Evolutionary conservation across 2,797 vertebrate species (phyloP), one percentile per base, ranked within the genome.

Genomic region (Melanogrammus aeglefinus): DNA sequence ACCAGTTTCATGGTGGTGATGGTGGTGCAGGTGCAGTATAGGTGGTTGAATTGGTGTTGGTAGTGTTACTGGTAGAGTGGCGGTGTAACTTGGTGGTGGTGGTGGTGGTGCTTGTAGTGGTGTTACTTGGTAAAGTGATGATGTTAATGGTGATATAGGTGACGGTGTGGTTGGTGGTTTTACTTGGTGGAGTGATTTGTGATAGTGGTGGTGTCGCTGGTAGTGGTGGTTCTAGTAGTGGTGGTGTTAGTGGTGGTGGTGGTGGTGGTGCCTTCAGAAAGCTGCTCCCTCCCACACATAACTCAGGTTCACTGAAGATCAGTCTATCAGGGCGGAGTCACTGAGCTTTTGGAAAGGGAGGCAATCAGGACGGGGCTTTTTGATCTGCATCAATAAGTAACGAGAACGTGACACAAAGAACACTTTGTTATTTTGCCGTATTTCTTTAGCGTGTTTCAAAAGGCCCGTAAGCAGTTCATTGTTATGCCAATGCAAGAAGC

Each of bases 221-320:
- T 38, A 9, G 36, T 38, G 36, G 36, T 38, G 36, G 36, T 38
- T 3, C 0, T 57, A 6, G 51, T 57, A 2, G 14, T 57, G 57
- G 57, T 63, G 51, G 21, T n/a, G 21, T 6, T 63, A 21, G 51
- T 63, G 21, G 21, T 63, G 51, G 51, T 63, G 6, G 51, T 63
- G 21, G 21, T 63, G 51, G 18, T 63, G n/a, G 57, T 63, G 57
- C 10, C n/a, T 63, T 63, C 51, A 21, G 18, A 63, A 63, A n/a
- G 51, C 51, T n/a, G 18, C 21, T 63, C 9, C 88, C 81, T 86
- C 63, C 80, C 44, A 10, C 83, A 72, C 76, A 69, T 39, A 87
- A 79, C 81, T 90, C 86, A 70, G 74, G 77, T 77, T 84, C 83
- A 84, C 72, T 86, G 80, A 89, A 83, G 84, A 91, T 92, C 87